These are phyloP conservation scores for Xestoiulus laeticollis DNA, from an alignment of 2,888 invertebrate species.

Conservation along the genomic window DNA sequence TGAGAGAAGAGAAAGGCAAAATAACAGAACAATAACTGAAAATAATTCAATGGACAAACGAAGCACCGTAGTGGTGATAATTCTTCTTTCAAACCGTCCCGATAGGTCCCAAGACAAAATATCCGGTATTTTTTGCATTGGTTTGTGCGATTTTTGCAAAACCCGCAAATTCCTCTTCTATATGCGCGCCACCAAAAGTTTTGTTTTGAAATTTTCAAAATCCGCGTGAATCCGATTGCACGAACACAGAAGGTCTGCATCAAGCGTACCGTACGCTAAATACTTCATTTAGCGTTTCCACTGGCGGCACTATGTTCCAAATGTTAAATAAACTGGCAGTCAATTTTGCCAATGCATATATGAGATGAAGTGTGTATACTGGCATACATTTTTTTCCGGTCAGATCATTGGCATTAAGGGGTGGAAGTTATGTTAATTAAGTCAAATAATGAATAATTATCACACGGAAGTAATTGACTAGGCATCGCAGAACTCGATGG, in stretches of 20 bases:
- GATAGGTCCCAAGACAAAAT: not conserved
- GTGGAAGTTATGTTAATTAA: constrained; percentile 49
- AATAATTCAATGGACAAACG: constrained; percentile 2
- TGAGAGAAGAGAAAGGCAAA: constrained; percentile 23
- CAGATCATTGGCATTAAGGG: constrained; percentile 41
- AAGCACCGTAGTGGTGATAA: not conserved
- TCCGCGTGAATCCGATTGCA: not conserved
- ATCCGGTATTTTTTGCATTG: not conserved
- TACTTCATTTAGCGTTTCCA: not conserved
- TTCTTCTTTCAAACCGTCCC: not conserved
- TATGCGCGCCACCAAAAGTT: not conserved
- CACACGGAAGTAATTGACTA: constrained; percentile 49
- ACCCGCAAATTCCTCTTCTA: not conserved
- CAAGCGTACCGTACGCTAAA: not conserved
- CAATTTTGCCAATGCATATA: constrained; percentile 13
- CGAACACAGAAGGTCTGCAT: not conserved
- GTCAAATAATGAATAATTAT: constrained; percentile 45
- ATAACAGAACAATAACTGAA: not conserved
- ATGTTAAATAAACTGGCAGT: constrained; percentile 16
- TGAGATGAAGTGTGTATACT: constrained; percentile 36
- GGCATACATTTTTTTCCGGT: constrained; percentile 31
- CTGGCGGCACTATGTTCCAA: not conserved
- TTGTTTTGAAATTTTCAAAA: not conserved
- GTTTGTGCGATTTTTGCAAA: not conserved
- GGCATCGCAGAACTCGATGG: constrained; percentile 19